Base-by-base conservation (phyloP, 1,140 invertebrate genomes). In the Drosophila sucinea region DNA sequence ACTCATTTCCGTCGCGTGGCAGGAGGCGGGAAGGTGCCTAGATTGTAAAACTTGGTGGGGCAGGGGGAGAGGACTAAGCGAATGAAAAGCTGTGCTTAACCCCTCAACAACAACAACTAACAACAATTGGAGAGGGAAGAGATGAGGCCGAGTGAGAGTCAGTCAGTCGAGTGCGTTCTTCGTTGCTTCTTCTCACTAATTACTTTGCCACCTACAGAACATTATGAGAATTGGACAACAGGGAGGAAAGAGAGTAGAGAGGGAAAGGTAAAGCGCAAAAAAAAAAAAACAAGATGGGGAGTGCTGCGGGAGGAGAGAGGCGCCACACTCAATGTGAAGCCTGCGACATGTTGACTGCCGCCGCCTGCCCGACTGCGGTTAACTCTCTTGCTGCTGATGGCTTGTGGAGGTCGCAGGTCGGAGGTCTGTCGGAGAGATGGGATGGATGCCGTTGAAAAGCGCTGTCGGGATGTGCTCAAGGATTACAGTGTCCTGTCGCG, bases 131-230 rank as follows among this genome's bases (percentile, higher is more conserved):
- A 56, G 57, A 32, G 29, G 11, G 8, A 17, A 27, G 63, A 30
- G 8, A 62, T 60, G 58, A 69, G 60, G 55, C 47, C 58, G 73
- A 70, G 27, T 51, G 72, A 80, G 35, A 11, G 35, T 10, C 7
- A 38, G 35, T 38, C 35, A 38, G 73, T 73, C 77, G 66, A 80
- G 60, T 72, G 70, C 75, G 77, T 29, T 41, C 38, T 23, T 23
- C 3, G 6, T 7, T 8, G 25, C 35, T 54, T 58, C 60, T 75
- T 60, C 73, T 87, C 84, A 87, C 84, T 89, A 87, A 87, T 87
- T 87, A 87, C 84, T 87, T 89, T 87, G 84, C 70, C 84, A 89
- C 84, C 84, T 87, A 70, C 55, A 44, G 73, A 60, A 60, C 67
- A 77, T 83, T 77, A 83, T 60, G 75, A 62, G 74, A 60, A 55